A percentile compares a stretch with the other conserved stretches of the same genome.
These are phyloP conservation scores for Gortyna flavago DNA, from an alignment of 2,888 invertebrate species.

Conservation along the genomic window DNA sequence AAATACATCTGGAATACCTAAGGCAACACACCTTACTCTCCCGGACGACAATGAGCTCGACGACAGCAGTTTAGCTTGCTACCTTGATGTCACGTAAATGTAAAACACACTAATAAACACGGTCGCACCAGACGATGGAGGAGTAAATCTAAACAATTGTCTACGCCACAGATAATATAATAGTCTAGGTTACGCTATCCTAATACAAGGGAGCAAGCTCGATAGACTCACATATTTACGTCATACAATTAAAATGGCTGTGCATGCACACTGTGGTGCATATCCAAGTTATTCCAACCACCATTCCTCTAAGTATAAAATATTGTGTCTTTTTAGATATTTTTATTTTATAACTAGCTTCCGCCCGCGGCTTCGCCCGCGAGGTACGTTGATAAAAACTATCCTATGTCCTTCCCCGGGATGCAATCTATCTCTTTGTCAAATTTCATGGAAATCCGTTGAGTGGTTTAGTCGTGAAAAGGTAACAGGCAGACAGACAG, in stretches of 20 bases:
- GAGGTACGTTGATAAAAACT: too few relatives aligned
- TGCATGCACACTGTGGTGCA: not conserved
- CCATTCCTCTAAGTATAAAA: not conserved
- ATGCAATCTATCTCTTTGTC: too few relatives aligned
- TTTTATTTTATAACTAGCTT: not conserved
- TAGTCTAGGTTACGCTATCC: too few relatives aligned
- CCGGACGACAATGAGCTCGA: not conserved
- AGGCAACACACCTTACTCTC: not conserved
- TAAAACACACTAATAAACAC: too few relatives aligned
- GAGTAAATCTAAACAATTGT: not conserved
- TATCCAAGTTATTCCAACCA: not conserved
- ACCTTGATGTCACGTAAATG: too few relatives aligned
- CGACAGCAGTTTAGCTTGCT: not conserved
- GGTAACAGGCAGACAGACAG: too few relatives aligned
- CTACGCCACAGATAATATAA: too few relatives aligned
- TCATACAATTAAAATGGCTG: not conserved
- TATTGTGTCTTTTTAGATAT: not conserved
- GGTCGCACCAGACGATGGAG: too few relatives aligned
- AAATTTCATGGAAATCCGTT: too few relatives aligned
- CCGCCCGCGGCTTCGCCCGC: too few relatives aligned
- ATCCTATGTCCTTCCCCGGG: too few relatives aligned
- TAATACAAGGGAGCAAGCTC: not conserved
- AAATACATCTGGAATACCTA: not conserved
- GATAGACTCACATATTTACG: not conserved
- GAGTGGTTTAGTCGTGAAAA: too few relatives aligned